Evolutionary conservation across 2,797 vertebrate genomes (phyloP).

Genomic region (Cyprinella venusta): DNA sequence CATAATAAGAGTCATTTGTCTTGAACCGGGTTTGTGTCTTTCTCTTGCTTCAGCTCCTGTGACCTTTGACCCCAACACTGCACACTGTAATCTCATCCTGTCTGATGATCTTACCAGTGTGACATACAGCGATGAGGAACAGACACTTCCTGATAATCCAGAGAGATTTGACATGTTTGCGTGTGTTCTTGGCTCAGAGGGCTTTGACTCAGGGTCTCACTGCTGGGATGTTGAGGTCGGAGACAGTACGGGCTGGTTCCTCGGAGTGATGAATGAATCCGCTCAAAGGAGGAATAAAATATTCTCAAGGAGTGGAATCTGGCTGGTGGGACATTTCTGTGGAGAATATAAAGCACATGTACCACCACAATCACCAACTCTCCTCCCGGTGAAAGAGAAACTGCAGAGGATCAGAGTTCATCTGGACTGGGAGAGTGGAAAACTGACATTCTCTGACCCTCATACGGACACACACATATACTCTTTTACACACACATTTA

Average conservation of each 20-base stretch:
- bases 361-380: conserved; percentile 1
- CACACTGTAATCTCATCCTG: conserved; percentile 43
- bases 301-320: conserved; percentile 41
- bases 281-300: conserved; percentile 36
- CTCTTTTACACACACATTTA: conserved; percentile 49
- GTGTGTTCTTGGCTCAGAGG: conserved; percentile 48
- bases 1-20: neutral
- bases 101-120: conserved; percentile 58
- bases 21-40: neutral
- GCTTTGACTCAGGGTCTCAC: conserved; percentile 51
- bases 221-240: conserved; percentile 59
- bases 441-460: conserved; percentile 51
- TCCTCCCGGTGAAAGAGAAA: conserved; percentile 20
- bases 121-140: conserved; percentile 35
- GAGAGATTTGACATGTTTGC: conserved; percentile 41
- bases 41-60: conserved; percentile 50
- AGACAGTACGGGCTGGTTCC: conserved; percentile 33
- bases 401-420: conserved; percentile 53
- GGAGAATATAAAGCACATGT: conserved; percentile 19
- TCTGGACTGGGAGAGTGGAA: conserved; percentile 55
- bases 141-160: conserved; percentile 53
- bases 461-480: conserved; percentile 42
- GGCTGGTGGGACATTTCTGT: conserved; percentile 38
- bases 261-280: conserved; percentile 54
- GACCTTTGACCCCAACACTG: conserved; percentile 60